Conservation (phyloP, 2,888 invertebrate species). For the Aleiodes leptofemur region DNA sequence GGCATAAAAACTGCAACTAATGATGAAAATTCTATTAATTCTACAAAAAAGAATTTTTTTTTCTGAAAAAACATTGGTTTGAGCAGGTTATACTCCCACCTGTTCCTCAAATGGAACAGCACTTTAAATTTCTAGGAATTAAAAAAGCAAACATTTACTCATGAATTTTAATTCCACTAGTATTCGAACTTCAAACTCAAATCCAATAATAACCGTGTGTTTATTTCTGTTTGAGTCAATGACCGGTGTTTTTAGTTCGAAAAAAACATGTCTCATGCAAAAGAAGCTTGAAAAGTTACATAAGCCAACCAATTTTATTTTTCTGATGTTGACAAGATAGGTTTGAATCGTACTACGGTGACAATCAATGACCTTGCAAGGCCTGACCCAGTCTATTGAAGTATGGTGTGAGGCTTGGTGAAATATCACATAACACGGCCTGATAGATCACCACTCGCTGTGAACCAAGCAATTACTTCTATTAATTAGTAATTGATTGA, state of each 20-base stretch:
- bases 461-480: constrained; percentile 13
- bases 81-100: no score
- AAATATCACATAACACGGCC: not conserved
- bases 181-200: not conserved
- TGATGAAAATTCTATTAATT: no score
- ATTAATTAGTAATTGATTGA: not conserved
- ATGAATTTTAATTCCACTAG: not conserved
- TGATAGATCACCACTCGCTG: constrained; percentile 16
- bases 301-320: not conserved
- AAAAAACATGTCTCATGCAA: not conserved
- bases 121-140: no score
- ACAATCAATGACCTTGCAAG: constrained; percentile 20
- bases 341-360: not conserved
- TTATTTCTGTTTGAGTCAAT: constrained; percentile 12
- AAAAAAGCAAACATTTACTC: no score
- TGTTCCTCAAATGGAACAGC: no score
- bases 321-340: not conserved
- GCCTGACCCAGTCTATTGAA: not conserved
- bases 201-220: not conserved
- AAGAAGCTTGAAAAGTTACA: not conserved
- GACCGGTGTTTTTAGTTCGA: not conserved
- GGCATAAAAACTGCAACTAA: no score
- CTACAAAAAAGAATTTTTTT: no score
- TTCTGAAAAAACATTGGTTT: no score
- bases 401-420: no score